A percentile compares a stretch with the other conserved stretches of the same genome.
phyloP scores from a whole-genome alignment of 2,888 invertebrate species.

The Epinotia bilunana region DNA sequence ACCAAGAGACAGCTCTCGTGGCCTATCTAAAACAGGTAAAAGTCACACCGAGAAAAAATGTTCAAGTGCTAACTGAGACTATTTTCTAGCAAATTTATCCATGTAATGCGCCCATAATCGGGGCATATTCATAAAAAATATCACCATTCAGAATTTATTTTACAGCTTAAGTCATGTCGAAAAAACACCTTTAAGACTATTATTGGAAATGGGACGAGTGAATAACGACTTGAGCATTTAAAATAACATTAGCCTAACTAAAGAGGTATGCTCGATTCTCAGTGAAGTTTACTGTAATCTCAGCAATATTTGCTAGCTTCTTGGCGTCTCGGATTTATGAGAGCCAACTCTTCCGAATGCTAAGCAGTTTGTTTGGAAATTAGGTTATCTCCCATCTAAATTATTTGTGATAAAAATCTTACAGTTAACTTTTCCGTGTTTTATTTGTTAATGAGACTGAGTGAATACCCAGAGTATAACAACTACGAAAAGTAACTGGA shows the following conservation, averaged over 20 bases:
- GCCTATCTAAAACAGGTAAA: neutral
- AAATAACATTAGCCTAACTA: conserved; percentile 53
- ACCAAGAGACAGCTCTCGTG: neutral
- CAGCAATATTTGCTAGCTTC: conserved; percentile 33
- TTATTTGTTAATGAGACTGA: conserved; percentile 19
- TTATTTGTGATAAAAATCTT: conserved; percentile 10
- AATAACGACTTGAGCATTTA: conserved; percentile 54
- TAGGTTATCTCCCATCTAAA: conserved; percentile 35
- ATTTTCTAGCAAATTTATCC: conserved; percentile 6
- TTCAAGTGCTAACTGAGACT: conserved; percentile 8
- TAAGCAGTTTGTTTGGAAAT: conserved; percentile 34
- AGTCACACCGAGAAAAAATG: neutral
- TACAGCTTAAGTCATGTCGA: conserved; percentile 40
- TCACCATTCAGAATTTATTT: conserved; percentile 28
- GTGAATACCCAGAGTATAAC: neutral
- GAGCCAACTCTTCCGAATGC: conserved; percentile 23
- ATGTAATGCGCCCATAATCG: conserved; percentile 18
- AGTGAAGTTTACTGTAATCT: conserved; percentile 36
- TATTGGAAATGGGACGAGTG: conserved; percentile 51
- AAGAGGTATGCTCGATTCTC: conserved; percentile 40
- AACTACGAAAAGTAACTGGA: neutral
- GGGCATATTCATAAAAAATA: conserved; percentile 20
- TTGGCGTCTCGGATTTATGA: conserved; percentile 15
- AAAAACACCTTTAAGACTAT: conserved; percentile 51
- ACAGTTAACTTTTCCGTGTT: conserved; percentile 11